A percentile compares a stretch with the other conserved stretches of the same genome.
These are phyloP conservation scores for Poeciliopsis gracilis DNA, from an alignment of 2,797 vertebrate genomes.

Conservation along the genomic window DNA sequence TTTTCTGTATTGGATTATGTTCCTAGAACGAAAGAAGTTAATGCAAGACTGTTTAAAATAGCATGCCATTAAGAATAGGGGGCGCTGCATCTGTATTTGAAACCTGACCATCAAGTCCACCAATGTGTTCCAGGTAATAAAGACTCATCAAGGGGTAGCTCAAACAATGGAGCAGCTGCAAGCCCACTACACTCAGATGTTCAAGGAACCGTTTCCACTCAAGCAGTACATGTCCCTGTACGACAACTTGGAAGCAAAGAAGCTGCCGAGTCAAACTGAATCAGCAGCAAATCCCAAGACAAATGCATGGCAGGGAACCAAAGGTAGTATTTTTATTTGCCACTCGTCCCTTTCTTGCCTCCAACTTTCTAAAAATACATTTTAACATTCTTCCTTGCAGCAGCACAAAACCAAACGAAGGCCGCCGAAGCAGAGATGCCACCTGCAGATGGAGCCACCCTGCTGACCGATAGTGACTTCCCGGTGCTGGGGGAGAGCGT, in stretches of 20 bases:
- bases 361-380: neutral
- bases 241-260: slow-evolving; percentile 38
- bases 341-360: neutral
- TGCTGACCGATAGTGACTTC: slow-evolving; percentile 52
- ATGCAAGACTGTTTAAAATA: neutral
- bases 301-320: neutral
- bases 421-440: slow-evolving; percentile 14
- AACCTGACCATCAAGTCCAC: neutral
- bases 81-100: neutral
- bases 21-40: neutral
- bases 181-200: slow-evolving; percentile 49
- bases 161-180: slow-evolving; percentile 65
- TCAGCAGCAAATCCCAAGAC: neutral
- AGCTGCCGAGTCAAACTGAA: neutral
- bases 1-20: neutral
- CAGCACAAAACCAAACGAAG: slow-evolving; percentile 1
- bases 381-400: slow-evolving; percentile 20
- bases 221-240: slow-evolving; percentile 71
- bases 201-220: slow-evolving; percentile 59
- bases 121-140: slow-evolving; percentile 65
- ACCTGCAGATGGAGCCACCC: neutral
- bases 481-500: slow-evolving; percentile 53
- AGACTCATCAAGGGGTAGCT: slow-evolving; percentile 29
- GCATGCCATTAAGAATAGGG: neutral
- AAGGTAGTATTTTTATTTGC: slow-evolving; percentile 46